A percentile compares a stretch with the other conserved stretches of the same genome.
These are phyloP conservation scores for Eriosoma lanigerum DNA, from an alignment of 1,140 invertebrate species.

Conservation along the genomic window DNA sequence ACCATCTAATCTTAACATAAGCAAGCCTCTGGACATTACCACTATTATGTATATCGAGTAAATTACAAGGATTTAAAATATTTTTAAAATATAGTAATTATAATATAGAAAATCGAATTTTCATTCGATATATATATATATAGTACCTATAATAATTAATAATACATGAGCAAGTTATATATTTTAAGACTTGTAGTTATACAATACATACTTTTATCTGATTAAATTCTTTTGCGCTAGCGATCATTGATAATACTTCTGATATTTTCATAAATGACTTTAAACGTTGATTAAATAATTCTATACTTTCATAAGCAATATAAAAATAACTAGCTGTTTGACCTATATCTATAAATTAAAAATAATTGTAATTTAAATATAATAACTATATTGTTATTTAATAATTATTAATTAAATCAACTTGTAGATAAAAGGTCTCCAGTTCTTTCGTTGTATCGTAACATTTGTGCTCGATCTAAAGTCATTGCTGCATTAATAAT, in stretches of 20 bases:
- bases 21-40: too few relatives aligned
- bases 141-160: too few relatives aligned
- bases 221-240: conserved; percentile 90
- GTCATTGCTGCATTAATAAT: conserved; percentile 78
- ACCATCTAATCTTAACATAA: too few relatives aligned
- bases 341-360: conserved; percentile 74
- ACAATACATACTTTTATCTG: conserved; percentile 98
- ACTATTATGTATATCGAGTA: too few relatives aligned
- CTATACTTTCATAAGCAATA: conserved; percentile 94
- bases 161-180: too few relatives aligned
- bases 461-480: conserved; percentile 92
- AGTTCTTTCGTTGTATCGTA: conserved; percentile 82
- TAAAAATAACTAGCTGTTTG: conserved; percentile 97
- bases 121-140: too few relatives aligned
- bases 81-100: too few relatives aligned
- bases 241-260: conserved; percentile 85
- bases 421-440: conserved; percentile 79
- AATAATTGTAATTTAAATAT: conserved; percentile 16
- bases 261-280: conserved; percentile 81
- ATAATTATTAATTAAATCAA: too few relatives aligned
- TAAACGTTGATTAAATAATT: conserved; percentile 82
- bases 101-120: too few relatives aligned
- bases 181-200: too few relatives aligned
- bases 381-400: conserved; percentile 4
- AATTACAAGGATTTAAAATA: too few relatives aligned